phyloP scores from a whole-genome alignment of 2,888 invertebrate genomes.

The Mimas tiliae region DNA sequence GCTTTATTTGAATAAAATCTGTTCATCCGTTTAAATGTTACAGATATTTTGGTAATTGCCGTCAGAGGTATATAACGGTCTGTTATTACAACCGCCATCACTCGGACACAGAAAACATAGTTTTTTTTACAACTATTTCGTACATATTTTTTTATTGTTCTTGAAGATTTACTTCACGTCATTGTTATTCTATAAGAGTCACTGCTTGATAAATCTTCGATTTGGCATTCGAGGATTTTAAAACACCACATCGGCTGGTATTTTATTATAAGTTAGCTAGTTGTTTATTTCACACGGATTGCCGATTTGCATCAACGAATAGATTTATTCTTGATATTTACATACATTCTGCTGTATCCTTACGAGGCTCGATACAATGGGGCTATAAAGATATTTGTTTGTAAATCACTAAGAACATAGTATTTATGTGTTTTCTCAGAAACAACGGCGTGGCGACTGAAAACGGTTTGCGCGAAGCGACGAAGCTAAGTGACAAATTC shows the following conservation, averaged over 20 bases:
- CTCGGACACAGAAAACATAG: too few species aligned
- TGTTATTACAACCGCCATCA: background rate
- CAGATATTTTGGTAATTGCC: too few species aligned
- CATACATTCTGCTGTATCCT: conserved; percentile 12
- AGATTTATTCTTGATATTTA: conserved; percentile 23
- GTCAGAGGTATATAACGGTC: too few species aligned
- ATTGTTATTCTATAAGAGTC: conserved; percentile 2
- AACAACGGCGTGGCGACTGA: conserved; percentile 29
- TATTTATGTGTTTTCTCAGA: conserved; percentile 36
- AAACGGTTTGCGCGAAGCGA: conserved; percentile 13
- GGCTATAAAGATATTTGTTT: conserved; percentile 49
- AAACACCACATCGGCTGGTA: background rate
- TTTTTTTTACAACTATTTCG: background rate
- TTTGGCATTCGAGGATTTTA: conserved; percentile 7
- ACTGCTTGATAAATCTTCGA: conserved; percentile 10
- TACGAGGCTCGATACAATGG: conserved; percentile 43
- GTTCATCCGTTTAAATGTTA: too few species aligned
- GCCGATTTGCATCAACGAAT: conserved; percentile 10
- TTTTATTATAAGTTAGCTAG: background rate
- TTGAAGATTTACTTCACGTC: background rate
- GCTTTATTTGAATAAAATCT: too few species aligned
- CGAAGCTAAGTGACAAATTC: conserved; percentile 9
- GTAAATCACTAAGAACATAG: conserved; percentile 46
- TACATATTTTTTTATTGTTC: background rate
- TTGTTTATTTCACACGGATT: conserved; percentile 10